phyloP scores from a whole-genome alignment of 1,140 invertebrate species.

The Bombus difficillimus region DNA sequence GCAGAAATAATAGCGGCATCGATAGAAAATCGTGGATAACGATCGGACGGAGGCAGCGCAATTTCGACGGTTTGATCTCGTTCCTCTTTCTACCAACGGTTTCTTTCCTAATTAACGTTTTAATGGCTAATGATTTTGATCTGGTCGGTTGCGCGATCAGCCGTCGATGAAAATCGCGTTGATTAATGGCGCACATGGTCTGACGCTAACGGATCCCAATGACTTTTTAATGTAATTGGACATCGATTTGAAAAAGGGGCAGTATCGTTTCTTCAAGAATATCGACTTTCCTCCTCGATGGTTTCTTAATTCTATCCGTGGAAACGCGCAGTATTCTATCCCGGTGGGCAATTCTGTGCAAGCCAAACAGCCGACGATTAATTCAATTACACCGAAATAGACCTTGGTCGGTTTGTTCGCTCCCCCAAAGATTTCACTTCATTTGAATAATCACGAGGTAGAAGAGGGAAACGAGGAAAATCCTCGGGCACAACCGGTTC shows the following conservation, averaged over 20 bases:
- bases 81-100: no score
- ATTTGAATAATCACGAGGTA: conserved; percentile 17
- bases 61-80: neutral
- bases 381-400: conserved; percentile 7
- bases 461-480: neutral
- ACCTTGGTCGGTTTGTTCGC: neutral
- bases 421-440: neutral
- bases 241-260: neutral
- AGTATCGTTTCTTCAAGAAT: neutral
- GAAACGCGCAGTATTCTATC: neutral
- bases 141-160: neutral
- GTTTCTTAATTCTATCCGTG: neutral
- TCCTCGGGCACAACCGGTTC: neutral
- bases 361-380: neutral
- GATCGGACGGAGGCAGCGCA: neutral
- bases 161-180: conserved; percentile 15
- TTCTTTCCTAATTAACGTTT: conserved; percentile 31
- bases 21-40: neutral
- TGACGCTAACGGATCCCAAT: neutral
- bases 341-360: neutral
- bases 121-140: conserved; percentile 16
- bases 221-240: conserved; percentile 22
- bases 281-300: neutral
- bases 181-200: neutral
- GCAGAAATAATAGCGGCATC: conserved; percentile 14